Evolutionary conservation across 2,888 invertebrate species (phyloP).

Genomic region (Spisula subtruncata): DNA sequence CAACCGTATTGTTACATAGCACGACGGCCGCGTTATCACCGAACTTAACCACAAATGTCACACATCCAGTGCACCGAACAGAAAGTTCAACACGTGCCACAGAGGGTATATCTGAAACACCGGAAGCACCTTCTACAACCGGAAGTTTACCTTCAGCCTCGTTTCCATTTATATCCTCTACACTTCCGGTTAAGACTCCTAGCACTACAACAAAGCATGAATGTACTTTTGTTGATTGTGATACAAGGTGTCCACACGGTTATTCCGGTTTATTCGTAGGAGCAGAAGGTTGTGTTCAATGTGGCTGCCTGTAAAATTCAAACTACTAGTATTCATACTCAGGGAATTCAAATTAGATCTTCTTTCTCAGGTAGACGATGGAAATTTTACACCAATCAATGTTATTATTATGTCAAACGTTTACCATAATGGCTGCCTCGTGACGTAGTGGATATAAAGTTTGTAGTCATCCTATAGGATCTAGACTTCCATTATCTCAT

Average conservation of each 20-base stretch:
- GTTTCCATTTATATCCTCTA: background rate
- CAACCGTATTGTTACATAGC: background rate
- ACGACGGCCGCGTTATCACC: background rate
- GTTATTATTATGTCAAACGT: too few relatives aligned
- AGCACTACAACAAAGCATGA: background rate
- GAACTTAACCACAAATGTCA: background rate
- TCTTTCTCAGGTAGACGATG: too few relatives aligned
- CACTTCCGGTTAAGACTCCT: background rate
- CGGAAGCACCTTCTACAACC: background rate
- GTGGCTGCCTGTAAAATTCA: slow-evolving; percentile 18
- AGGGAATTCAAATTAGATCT: too few relatives aligned
- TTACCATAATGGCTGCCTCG: too few relatives aligned
- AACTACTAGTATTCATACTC: too few relatives aligned
- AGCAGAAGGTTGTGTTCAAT: slow-evolving; percentile 19
- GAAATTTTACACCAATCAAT: too few relatives aligned
- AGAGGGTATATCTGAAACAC: background rate
- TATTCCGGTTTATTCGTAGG: slow-evolving; percentile 31
- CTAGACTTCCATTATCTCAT: too few relatives aligned
- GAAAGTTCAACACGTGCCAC: background rate
- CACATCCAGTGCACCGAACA: background rate
- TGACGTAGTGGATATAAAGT: too few relatives aligned
- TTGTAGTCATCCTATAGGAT: too few relatives aligned
- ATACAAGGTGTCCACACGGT: slow-evolving; percentile 15
- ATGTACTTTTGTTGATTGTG: slow-evolving; percentile 26
- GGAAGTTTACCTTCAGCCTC: slow-evolving; percentile 12